These are phyloP conservation scores for Loriculus beryllinus DNA, from an alignment of 2,797 vertebrate species.

Conservation along the genomic window DNA sequence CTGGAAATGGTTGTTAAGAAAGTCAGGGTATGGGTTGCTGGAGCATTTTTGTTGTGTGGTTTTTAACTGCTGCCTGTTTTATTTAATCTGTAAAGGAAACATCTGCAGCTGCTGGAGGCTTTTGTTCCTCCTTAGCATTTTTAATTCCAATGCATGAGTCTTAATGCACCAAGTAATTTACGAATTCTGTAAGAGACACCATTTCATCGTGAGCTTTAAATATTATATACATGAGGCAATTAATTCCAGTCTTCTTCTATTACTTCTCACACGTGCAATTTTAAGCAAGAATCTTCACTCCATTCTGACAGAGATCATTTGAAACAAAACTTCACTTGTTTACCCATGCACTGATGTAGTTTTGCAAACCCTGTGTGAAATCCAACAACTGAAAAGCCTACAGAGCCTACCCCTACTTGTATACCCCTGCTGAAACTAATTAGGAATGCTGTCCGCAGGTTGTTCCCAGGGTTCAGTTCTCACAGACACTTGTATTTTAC, in stretches of 20 bases:
- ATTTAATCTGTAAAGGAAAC: neutral
- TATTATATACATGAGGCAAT: neutral
- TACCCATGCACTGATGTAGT: neutral
- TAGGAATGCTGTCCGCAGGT: neutral
- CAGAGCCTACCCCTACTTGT: neutral
- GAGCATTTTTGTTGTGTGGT: neutral
- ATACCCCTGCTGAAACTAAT: neutral
- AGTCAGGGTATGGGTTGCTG: neutral
- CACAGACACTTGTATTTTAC: neutral
- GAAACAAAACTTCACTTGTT: neutral
- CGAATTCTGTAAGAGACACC: neutral
- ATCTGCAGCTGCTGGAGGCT: neutral
- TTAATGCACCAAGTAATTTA: neutral
- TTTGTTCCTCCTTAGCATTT: neutral
- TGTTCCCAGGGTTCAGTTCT: neutral
- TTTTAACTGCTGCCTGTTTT: neutral
- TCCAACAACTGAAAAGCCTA: neutral
- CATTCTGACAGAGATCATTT: neutral
- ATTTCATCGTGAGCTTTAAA: neutral
- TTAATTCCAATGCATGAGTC: neutral
- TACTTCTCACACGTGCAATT: neutral
- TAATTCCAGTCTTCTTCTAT: neutral
- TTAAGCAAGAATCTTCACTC: neutral
- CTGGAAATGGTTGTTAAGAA: neutral
- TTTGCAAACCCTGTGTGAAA: neutral